phyloP scores from a whole-genome alignment of 2,888 invertebrate species.

The Adelphocoris suturalis region DNA sequence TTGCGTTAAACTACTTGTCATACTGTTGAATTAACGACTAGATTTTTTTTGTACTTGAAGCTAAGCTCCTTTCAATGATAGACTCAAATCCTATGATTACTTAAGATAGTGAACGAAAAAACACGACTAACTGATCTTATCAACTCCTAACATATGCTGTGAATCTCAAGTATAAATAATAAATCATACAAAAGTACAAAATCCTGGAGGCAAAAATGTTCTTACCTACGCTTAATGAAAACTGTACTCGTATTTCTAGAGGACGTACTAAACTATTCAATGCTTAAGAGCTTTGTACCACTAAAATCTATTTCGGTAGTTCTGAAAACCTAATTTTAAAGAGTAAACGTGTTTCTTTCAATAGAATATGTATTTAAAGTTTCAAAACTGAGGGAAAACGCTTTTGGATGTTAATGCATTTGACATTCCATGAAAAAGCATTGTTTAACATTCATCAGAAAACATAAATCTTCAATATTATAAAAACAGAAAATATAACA shows the following conservation, averaged over 20 bases:
- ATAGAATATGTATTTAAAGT: background rate
- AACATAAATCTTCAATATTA: too few species aligned
- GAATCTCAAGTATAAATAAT: conserved; percentile 9
- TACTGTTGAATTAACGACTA: too few species aligned
- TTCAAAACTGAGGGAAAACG: background rate
- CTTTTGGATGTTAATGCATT: background rate
- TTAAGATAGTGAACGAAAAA: too few species aligned
- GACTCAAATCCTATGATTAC: too few species aligned
- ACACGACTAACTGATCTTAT: too few species aligned
- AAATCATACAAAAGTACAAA: conserved; percentile 37
- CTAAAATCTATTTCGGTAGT: conserved; percentile 20
- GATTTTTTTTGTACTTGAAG: too few species aligned
- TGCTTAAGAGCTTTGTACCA: conserved; percentile 17
- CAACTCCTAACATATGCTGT: background rate
- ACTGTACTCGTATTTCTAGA: background rate
- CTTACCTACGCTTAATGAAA: background rate
- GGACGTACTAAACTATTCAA: background rate
- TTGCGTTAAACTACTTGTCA: too few species aligned
- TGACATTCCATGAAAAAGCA: background rate
- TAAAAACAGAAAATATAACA: background rate
- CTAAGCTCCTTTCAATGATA: too few species aligned
- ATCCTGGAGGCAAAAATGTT: conserved; percentile 15
- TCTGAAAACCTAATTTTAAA: background rate
- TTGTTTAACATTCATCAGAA: background rate
- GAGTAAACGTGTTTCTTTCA: background rate